Evolutionary conservation across 2,113 vertebrate genomes (phyloP).

Genomic region (Gnathonemus longibarbis): DNA sequence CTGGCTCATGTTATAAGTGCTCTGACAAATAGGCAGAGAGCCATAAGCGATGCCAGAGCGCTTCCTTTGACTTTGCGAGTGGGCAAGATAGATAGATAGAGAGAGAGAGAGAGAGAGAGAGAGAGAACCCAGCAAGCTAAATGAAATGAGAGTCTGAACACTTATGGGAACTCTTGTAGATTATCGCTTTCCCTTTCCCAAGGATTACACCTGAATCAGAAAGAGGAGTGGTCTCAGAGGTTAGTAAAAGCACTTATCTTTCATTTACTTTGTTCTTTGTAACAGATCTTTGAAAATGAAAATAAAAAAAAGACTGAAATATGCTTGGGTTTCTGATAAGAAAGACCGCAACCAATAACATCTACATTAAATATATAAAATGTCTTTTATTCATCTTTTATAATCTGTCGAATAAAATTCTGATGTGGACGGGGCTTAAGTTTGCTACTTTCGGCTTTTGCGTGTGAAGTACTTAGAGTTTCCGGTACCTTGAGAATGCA

Average conservation of each 20-base stretch:
- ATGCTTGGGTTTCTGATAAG: neutral
- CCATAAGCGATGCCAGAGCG: slow-evolving; percentile 34
- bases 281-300: slow-evolving; percentile 13
- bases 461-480: neutral
- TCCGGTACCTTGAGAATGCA: neutral
- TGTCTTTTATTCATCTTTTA: neutral
- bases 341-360: neutral
- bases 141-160: slow-evolving; percentile 27
- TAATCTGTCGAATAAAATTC: neutral
- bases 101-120: neutral
- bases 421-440: neutral
- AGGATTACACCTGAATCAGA: slow-evolving; percentile 22
- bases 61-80: slow-evolving; percentile 19
- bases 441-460: neutral
- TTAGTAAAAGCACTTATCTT: slow-evolving; percentile 9
- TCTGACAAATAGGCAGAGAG: slow-evolving; percentile 25
- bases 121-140: neutral
- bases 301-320: neutral
- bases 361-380: neutral
- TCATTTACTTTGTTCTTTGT: neutral
- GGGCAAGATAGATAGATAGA: slow-evolving; percentile 4
- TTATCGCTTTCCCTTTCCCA: slow-evolving; percentile 31
- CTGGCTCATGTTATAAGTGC: slow-evolving; percentile 37
- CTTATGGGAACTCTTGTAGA: slow-evolving; percentile 40
- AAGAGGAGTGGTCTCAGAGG: slow-evolving; percentile 32